Conservation (phyloP, 2,888 invertebrate genomes). For the Lasiommata megera region DNA sequence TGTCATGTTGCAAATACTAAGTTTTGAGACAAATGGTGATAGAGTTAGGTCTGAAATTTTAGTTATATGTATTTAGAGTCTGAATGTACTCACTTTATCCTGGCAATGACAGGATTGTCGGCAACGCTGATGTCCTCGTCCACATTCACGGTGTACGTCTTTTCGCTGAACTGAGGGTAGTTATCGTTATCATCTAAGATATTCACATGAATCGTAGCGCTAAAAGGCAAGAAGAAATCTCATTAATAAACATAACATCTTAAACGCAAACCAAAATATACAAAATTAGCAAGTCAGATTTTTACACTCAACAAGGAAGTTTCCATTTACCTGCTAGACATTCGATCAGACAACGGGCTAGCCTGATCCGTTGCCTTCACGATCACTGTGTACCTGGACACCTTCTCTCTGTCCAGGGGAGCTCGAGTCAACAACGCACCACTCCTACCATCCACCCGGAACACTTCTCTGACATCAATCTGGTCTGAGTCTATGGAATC, state of each 20-base stretch:
- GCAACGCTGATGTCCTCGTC: conserved; percentile 94
- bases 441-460: conserved; percentile 91
- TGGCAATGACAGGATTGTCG: conserved; percentile 88
- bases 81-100: conserved; percentile 60
- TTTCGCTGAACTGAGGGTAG: conserved; percentile 95
- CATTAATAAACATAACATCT: too few species aligned
- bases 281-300: too few species aligned
- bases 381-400: conserved; percentile 90
- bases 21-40: too few species aligned
- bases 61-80: too few species aligned
- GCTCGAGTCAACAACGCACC: conserved; percentile 93
- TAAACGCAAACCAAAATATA: too few species aligned
- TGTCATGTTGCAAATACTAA: too few species aligned
- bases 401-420: conserved; percentile 92
- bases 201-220: conserved; percentile 90
- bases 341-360: conserved; percentile 87
- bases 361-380: conserved; percentile 94
- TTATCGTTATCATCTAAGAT: conserved; percentile 96
- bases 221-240: conserved; percentile 36
- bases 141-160: conserved; percentile 92
- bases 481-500: conserved; percentile 57
- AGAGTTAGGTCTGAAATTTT: too few species aligned
- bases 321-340: conserved; percentile 87
- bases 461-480: conserved; percentile 86
- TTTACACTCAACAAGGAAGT: too few species aligned